phyloP scores from a whole-genome alignment of 2,888 invertebrate genomes.

The Drosophila basisetae region DNA sequence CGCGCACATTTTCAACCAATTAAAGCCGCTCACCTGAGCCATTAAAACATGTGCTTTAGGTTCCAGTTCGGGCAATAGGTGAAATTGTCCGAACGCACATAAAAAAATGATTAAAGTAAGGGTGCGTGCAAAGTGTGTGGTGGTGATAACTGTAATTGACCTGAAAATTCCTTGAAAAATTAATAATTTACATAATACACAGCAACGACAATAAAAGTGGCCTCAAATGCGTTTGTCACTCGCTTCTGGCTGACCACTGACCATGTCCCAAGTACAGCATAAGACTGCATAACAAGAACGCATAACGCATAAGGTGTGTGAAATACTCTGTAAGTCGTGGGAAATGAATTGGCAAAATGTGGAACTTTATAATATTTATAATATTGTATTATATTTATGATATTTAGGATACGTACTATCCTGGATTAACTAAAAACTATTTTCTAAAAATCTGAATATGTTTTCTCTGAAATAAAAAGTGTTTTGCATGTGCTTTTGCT shows the following conservation, averaged over 20 bases:
- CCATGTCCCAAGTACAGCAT: slow-evolving; percentile 8
- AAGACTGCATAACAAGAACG: slow-evolving; percentile 1
- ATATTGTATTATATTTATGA: too few species aligned
- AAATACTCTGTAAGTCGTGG: not conserved
- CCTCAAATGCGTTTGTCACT: slow-evolving; percentile 31
- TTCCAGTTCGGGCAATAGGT: slow-evolving; percentile 8
- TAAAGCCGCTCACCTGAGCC: slow-evolving; percentile 53
- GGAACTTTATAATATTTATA: too few species aligned
- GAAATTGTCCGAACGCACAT: slow-evolving; percentile 29
- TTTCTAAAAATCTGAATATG: not conserved
- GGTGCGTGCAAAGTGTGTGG: slow-evolving; percentile 27
- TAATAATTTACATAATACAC: slow-evolving; percentile 80
- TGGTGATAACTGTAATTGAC: slow-evolving; percentile 72
- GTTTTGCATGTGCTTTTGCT: not conserved
- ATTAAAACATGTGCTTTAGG: slow-evolving; percentile 34
- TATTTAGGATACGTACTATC: not conserved
- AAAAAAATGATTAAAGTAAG: slow-evolving; percentile 2
- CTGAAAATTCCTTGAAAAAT: slow-evolving; percentile 82
- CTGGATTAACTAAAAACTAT: not conserved
- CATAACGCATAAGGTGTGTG: slow-evolving; percentile 1
- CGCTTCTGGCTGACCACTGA: slow-evolving; percentile 15
- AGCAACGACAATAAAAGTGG: slow-evolving; percentile 14
- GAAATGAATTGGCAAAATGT: too few species aligned
- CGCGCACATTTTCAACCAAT: slow-evolving; percentile 68
- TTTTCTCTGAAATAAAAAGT: not conserved